Base-by-base conservation (phyloP, 2,888 invertebrate species). In the Xestia ashworthii region DNA sequence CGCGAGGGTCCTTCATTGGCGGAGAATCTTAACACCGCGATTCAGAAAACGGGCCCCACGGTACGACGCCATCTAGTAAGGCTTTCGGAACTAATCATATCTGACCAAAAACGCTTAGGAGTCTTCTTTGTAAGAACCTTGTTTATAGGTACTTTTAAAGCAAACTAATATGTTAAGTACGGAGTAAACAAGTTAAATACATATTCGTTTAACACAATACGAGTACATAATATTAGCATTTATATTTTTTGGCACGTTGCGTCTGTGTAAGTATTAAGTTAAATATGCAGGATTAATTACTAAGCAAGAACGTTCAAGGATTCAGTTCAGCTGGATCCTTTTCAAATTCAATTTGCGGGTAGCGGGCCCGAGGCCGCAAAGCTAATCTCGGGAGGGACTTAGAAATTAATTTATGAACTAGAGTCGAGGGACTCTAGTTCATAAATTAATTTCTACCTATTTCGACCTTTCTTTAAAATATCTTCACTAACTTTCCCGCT, bases 311-410 rank as follows among this genome's bases (percentile, higher is more conserved):
- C 60, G 65, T 50, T 71, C 66, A 32, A 70, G 71, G 84, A 74
- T 79, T 84, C 66, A 67, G 71, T 69, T 82, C 80, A 78, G 69
- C 85, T 70, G 16, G 58, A 80, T 81, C 85, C 74, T 83, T 82
- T 85, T 77, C 76, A 76, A 81, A 89, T 85, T 87, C 76, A 88
- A 88, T 89, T 87, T 82, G 76, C 62, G 68, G 74, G 62, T 60
- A 72, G 9, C 44, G 41, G 64, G 32, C 32, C 32, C 62, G 69
- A 32, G 25, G 71, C 22, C 46, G 4, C 69, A 41, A 67, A 67
- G 70, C 71, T 55, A 64, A 62, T 69, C 60, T 74, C 67, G 60
- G 58, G 74, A 70, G 74, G 44, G 65, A 50, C 74, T 74, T 62
- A 71, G 32, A 69, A 71, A 78, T 71, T 75, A 74, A 69, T 82